phyloP scores from a whole-genome alignment of 2,113 vertebrate species.

The Chaetodon auriga region DNA sequence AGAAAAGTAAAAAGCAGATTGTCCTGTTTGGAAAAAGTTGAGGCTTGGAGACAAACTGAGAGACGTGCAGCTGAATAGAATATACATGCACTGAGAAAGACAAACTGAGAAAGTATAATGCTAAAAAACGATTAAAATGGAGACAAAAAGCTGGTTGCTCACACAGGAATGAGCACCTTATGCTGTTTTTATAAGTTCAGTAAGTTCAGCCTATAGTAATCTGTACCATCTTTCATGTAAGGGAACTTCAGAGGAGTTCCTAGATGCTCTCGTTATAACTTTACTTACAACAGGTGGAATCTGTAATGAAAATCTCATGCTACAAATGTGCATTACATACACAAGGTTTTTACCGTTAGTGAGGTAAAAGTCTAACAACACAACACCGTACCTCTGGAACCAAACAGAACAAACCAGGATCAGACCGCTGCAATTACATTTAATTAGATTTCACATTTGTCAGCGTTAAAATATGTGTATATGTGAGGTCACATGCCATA shows the following conservation, averaged over 20 bases:
- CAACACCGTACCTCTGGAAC: constrained; percentile 14
- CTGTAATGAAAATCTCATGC: constrained; percentile 32
- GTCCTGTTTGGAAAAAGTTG: not conserved
- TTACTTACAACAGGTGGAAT: constrained; percentile 52
- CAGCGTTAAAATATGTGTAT: constrained; percentile 17
- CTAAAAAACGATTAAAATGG: not conserved
- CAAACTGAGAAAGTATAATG: not conserved
- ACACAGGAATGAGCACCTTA: not conserved
- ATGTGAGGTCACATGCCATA: constrained; percentile 8
- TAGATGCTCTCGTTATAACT: constrained; percentile 2
- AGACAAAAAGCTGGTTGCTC: not conserved
- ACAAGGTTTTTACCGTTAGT: not conserved
- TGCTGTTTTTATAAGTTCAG: constrained; percentile 41
- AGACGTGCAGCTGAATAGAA: not conserved
- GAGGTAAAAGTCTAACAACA: not conserved
- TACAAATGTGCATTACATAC: constrained; percentile 37
- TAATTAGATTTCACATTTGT: constrained; percentile 43
- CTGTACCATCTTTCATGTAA: constrained; percentile 33
- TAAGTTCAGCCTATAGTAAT: constrained; percentile 21
- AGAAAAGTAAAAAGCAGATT: not conserved
- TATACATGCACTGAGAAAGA: not conserved
- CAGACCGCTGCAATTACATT: constrained; percentile 47
- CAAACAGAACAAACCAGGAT: constrained; percentile 34
- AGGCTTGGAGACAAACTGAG: not conserved
- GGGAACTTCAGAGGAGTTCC: constrained; percentile 27